Percentiles rank a stretch among this genome's conserved stretches.
phyloP scores from a whole-genome alignment of 2,797 vertebrate genomes.

The Microctenopoma lineatum region DNA sequence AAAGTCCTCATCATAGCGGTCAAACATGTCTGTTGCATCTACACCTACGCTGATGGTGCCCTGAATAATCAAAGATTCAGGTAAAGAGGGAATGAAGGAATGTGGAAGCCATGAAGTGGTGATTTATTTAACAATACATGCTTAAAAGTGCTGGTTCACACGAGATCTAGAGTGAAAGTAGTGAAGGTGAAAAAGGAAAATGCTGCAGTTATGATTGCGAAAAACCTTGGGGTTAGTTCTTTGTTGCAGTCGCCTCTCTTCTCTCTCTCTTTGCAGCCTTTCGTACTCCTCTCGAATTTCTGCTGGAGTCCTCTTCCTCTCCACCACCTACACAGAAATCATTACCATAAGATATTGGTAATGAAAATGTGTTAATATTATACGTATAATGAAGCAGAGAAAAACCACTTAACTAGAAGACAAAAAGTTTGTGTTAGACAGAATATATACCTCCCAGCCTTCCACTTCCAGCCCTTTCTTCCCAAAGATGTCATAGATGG shows the following conservation, averaged over 20 bases:
- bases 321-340: slow-evolving; percentile 87
- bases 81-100: slow-evolving; percentile 15
- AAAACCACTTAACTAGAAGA: neutral
- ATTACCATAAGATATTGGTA: slow-evolving; percentile 1
- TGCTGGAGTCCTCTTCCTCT: slow-evolving; percentile 92
- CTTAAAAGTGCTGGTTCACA: neutral
- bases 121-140: neutral
- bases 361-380: slow-evolving; percentile 5
- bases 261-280: slow-evolving; percentile 92
- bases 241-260: slow-evolving; percentile 95
- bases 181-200: slow-evolving; percentile 4
- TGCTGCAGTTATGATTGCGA: slow-evolving; percentile 2
- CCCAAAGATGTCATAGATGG: slow-evolving; percentile 98
- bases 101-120: neutral
- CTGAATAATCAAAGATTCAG: slow-evolving; percentile 73
- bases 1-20: slow-evolving; percentile 97
- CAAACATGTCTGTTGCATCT: slow-evolving; percentile 97
- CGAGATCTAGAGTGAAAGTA: slow-evolving; percentile 10
- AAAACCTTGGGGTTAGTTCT: slow-evolving; percentile 97
- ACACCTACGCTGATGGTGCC: slow-evolving; percentile 97
- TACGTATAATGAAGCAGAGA: neutral
- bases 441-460: slow-evolving; percentile 94
- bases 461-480: slow-evolving; percentile 98
- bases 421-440: neutral
- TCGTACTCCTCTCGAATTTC: slow-evolving; percentile 98